Base-by-base conservation (phyloP, 2,888 invertebrate species). In the Stenoptilia bipunctidactyla region DNA sequence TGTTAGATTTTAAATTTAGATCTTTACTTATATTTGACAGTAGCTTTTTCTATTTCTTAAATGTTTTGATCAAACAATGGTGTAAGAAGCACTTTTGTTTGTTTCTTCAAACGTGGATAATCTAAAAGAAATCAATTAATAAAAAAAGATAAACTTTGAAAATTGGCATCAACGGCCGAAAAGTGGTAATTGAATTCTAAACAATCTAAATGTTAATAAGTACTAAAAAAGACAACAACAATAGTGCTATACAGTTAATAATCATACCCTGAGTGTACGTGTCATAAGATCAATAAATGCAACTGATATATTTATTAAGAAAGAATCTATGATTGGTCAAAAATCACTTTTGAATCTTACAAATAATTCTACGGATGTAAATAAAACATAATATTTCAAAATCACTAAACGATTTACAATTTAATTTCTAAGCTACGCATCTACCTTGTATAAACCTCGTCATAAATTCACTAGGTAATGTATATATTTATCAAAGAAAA, bases 361-460 rank as follows among this genome's bases (percentile, higher is more conserved):
- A 20, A 75, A 66, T 66, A 72, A 74, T 66, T 57, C 71, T 73
- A 76, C 62, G 51, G 61, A 55, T 40, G 49, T 61, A 52, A 52
- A 53, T 62, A 56, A 60, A 69, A 62, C 52, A 61, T 63, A 61
- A 58, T 49, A 51, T 52, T 43, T 53, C 49, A 50, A 55, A 56
- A 49, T 53, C 57, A 69, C 61, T 58, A 66, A 70, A 67, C 58
- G 68, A 67, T 62, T 56, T 74, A 72, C 69, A 64, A 68, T 67
- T 20, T 73, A 14, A 74, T 61, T 52, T 61, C 80, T 82, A 80
- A 58, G 52, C 79, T 80, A 79, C 76, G 64, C 65, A 58, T 73
- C 83, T 84, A 84, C 83, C 83, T 84, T 83, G 83, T 84, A 82
- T 83, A 77, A 82, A 84, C 83, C 83, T 82, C 82, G 63, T 80